phyloP scores from a whole-genome alignment of 2,113 vertebrate genomes.

The Strix aluco region DNA sequence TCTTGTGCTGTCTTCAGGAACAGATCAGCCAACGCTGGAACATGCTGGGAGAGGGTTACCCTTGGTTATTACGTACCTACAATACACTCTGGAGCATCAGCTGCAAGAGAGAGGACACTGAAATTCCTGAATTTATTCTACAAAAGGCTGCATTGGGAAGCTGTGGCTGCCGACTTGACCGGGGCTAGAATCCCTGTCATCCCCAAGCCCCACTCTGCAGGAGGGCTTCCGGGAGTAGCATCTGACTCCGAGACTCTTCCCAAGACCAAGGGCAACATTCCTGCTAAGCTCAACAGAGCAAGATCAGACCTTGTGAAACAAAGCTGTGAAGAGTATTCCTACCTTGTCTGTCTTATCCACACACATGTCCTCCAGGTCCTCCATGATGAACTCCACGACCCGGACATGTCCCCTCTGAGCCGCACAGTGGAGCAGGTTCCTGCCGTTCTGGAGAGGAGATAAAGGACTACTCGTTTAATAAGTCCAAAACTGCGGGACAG shows the following conservation, averaged over 20 bases:
- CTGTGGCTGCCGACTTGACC: not conserved
- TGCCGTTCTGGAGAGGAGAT: slow-evolving; percentile 75
- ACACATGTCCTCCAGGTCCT: slow-evolving; percentile 82
- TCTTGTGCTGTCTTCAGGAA: not conserved
- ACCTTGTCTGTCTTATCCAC: slow-evolving; percentile 85
- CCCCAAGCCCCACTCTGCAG: not conserved
- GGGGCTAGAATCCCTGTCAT: not conserved
- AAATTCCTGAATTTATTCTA: not conserved
- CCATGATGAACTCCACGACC: slow-evolving; percentile 83
- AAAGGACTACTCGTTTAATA: not conserved
- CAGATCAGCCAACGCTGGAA: not conserved
- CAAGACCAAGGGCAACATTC: not conserved
- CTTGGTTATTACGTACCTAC: not conserved
- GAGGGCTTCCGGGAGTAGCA: not conserved
- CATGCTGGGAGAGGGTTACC: not conserved
- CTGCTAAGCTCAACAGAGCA: not conserved
- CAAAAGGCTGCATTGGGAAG: not conserved
- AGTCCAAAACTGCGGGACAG: not conserved
- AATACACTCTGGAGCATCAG: not conserved
- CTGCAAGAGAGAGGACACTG: not conserved
- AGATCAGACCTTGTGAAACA: not conserved
- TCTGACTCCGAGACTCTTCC: not conserved
- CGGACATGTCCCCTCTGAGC: slow-evolving; percentile 84
- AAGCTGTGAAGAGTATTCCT: not conserved
- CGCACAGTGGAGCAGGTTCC: slow-evolving; percentile 86